These are phyloP conservation scores for Epizoanthus rinbou DNA, from an alignment of 92 coral and sea anemone species.

Conservation along the genomic window DNA sequence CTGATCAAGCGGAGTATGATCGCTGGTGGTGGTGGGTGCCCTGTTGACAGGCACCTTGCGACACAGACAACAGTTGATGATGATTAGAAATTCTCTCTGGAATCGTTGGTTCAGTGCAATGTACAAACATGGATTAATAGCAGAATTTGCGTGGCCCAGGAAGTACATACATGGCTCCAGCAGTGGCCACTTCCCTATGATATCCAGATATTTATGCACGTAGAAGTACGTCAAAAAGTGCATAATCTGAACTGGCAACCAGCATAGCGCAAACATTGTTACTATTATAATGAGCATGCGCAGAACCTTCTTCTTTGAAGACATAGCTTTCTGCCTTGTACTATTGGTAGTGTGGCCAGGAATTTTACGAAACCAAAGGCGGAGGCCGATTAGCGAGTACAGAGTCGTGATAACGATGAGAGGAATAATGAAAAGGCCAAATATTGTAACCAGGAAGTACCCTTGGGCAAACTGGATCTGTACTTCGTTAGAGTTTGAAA, in stretches of 20 bases:
- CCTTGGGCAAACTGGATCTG: conserved; percentile 66
- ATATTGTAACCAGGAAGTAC: conserved; percentile 65
- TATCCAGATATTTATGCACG: conserved; percentile 29
- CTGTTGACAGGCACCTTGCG: background rate
- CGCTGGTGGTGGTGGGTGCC: too few relatives aligned
- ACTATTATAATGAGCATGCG: conserved; percentile 87
- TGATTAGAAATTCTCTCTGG: conserved; percentile 69
- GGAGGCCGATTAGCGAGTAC: conserved; percentile 72
- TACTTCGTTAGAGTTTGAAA: conserved; percentile 33
- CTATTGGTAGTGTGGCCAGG: conserved; percentile 74
- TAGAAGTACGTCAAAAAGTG: conserved; percentile 59
- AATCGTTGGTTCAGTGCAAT: conserved; percentile 72
- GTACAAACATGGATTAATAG: conserved; percentile 82
- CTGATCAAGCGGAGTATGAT: too few relatives aligned
- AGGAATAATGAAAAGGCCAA: conserved; percentile 69
- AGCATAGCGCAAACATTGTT: conserved; percentile 72
- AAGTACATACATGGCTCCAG: conserved; percentile 65
- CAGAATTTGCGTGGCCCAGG: conserved; percentile 82
- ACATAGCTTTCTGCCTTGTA: conserved; percentile 59
- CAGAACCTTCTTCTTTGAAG: conserved; percentile 79
- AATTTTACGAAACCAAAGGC: conserved; percentile 75
- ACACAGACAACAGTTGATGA: conserved; percentile 43
- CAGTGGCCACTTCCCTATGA: background rate
- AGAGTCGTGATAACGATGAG: conserved; percentile 60
- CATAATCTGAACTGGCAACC: conserved; percentile 83